Conservation (phyloP, 2,113 vertebrate genomes). For the Choloepus hoffmanni region DNA sequence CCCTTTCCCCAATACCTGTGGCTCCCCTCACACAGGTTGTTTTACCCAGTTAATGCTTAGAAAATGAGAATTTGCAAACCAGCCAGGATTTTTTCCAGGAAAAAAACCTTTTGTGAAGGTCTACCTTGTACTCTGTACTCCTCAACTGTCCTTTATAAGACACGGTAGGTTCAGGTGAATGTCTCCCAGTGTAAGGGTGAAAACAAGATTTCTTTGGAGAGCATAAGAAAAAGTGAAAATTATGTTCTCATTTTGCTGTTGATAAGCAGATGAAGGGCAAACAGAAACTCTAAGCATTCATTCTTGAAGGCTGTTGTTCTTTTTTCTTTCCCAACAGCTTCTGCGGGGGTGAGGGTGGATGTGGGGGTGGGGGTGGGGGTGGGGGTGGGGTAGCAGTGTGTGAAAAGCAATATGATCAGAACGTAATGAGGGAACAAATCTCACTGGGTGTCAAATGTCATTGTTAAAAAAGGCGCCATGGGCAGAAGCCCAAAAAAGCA, state of each 20-base stretch:
- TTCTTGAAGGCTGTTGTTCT: slow-evolving; percentile 57
- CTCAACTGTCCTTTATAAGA: background rate
- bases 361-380: background rate
- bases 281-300: slow-evolving; percentile 62
- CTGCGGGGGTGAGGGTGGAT: background rate
- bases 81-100: background rate
- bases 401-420: slow-evolving; percentile 64
- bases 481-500: slow-evolving; percentile 67
- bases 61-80: slow-evolving; percentile 45
- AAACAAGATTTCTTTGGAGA: slow-evolving; percentile 60
- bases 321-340: slow-evolving; percentile 45
- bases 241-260: slow-evolving; percentile 61
- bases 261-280: slow-evolving; percentile 62
- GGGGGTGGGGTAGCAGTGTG: background rate
- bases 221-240: slow-evolving; percentile 51
- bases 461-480: slow-evolving; percentile 62
- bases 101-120: background rate
- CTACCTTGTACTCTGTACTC: background rate
- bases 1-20: background rate
- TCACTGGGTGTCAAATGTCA: slow-evolving; percentile 71
- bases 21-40: background rate
- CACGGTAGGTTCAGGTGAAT: background rate
- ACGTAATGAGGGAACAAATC: slow-evolving; percentile 72
- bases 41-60: slow-evolving; percentile 11
- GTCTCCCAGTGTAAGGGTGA: background rate